Evolutionary conservation across 2,113 vertebrate species (phyloP), one percentile per base, ranked within the genome.

Genomic region (Condylura cristata): DNA sequence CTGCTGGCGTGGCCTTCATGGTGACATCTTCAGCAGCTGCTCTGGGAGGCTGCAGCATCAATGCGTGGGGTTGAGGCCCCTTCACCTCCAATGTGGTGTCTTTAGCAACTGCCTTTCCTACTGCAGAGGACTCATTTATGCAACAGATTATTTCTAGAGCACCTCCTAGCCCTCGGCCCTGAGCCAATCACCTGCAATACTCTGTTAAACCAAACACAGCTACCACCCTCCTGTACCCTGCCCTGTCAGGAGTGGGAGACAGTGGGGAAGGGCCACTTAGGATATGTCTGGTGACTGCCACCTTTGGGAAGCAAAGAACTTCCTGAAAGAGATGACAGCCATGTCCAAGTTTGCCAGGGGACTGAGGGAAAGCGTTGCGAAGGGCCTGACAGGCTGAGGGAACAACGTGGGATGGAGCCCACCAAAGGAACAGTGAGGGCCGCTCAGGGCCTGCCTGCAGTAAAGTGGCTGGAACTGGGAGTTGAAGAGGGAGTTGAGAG

Each of bases 1-100:
- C 34, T 14, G 37, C 58, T 60, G 2, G n/a, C 0, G 1, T 72
- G 80, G 60, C 71, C 83, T 46, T 56, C 37, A 13, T n/a, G 0
- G 30, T 22, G 70, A 53, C 92, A 60, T 60, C 30, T 13, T 26
- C 44, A 65, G 75, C 60, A 48, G 14, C 61, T 83, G 44, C 58
- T 1, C 46, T 5, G 44, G 30, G 37, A 44, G 0, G 0, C 60
- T 18, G 4, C 2, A 1, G 26, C 72, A 10, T 4, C 86, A 8
- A 1, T 39, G 39, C 26, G 8, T 58, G 34, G 32, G 28, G 12
- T 13, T 8, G 12, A 6, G 32, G 22, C 68, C 58, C 63, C 78
- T 70, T 22, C 20, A 0, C 63, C 32, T 75, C 66, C 51, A 9
- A 11, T 0, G 6, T 28, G 26, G 41, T 63, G 14, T 65, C 28